phyloP scores from a whole-genome alignment of 1,140 invertebrate species.

The Octopus sinensis region DNA sequence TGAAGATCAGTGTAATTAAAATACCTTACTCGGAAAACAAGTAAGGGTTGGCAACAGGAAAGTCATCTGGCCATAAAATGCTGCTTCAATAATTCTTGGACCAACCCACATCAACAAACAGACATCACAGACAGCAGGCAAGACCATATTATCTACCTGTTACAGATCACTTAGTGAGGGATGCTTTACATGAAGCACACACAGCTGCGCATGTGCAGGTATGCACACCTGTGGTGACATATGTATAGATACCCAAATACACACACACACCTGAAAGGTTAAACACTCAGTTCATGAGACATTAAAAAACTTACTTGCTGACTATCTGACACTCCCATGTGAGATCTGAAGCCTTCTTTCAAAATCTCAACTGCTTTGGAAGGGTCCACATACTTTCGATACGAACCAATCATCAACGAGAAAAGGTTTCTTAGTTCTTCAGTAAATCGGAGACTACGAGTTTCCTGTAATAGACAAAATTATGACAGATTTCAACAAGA shows the following conservation, averaged over 20 bases:
- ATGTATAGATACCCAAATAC: background rate
- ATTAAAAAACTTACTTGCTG: conserved; percentile 51
- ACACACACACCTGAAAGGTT: background rate
- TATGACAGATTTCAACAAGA: no score
- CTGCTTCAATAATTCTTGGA: no score
- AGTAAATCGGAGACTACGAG: conserved; percentile 56
- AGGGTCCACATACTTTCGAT: conserved; percentile 61
- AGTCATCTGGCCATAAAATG: no score
- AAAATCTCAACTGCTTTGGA: conserved; percentile 59
- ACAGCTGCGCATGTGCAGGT: no score
- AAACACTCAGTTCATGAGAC: background rate
- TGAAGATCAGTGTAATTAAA: no score
- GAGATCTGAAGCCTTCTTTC: conserved; percentile 55
- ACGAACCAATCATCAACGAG: conserved; percentile 58
- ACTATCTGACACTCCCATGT: conserved; percentile 47
- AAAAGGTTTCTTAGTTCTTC: conserved; percentile 58
- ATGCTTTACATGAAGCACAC: no score
- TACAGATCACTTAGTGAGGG: no score
- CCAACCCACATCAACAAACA: no score
- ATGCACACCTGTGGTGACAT: background rate
- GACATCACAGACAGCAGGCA: no score
- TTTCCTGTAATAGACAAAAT: conserved; percentile 37
- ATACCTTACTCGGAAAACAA: no score
- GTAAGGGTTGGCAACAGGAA: no score
- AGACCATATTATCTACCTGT: no score